Evolutionary conservation across 2,888 invertebrate species (phyloP), one percentile per base, ranked within the genome.

Genomic region (Eurytoma californica): DNA sequence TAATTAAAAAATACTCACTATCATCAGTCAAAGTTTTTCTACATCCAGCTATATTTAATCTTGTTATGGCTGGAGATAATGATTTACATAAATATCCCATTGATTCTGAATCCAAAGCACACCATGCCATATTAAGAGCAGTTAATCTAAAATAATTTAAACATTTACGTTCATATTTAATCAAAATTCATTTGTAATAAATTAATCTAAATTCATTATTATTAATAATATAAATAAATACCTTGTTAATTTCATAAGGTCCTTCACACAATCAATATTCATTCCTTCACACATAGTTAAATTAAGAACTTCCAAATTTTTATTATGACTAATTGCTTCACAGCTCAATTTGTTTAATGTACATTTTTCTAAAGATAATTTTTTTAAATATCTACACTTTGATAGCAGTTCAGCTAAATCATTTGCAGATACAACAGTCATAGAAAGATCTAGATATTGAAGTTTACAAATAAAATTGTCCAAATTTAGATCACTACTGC

Each of bases 401-500:
- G 91, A 90, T 53, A 98, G 91, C n/a, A 94, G 83, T 61, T 89
- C 84, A n/a, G 90, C 91, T n/a, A 96, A 89, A 0, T 93, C 93
- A 0, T 87, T 84, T 0, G 91, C 85, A 18, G 94, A 92, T 49
- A 96, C 92, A 0, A 93, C 91, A 0, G 94, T 93, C 94, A 97
- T 95, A 87, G 97, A 96, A 14, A 98, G 91, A 90, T 98, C 98
- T 81, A 98, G 91, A 90, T 94, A 97, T 86, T 96, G 95, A n/a
- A 98, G 90, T 76, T 95, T 93, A 77, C 92, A 85, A 77, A 82
- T 69, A 39, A 86, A 93, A 66, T 91, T 91, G 7, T 91, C 89
- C 60, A 77, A 82, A 60, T 88, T 79, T 30, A 90, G 90, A 75
- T 88, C 85, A 28, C 82, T 84, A 24, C 83, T 82, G 69, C 88